A percentile compares a stretch with the other conserved stretches of the same genome.
Conservation (phyloP, 2,113 vertebrate genomes). For the Vidua chalybeata region DNA sequence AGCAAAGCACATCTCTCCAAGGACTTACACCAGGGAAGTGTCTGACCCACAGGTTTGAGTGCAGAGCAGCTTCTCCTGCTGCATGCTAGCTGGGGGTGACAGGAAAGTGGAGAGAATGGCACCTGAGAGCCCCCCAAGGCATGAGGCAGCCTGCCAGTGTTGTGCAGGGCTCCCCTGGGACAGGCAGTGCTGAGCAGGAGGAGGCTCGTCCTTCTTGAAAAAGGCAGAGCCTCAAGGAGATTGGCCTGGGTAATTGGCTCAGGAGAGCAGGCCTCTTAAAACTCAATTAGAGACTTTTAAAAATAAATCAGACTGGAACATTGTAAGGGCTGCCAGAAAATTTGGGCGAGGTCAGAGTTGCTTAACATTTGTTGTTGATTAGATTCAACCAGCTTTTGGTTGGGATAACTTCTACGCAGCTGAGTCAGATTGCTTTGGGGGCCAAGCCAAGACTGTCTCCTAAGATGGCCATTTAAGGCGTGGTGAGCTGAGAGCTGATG, state of each 20-base stretch:
- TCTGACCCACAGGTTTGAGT: background rate
- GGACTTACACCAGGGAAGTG: background rate
- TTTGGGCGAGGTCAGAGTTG: constrained; percentile 50
- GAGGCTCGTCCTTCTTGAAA: background rate
- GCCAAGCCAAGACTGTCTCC: constrained; percentile 29
- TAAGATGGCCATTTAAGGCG: constrained; percentile 50
- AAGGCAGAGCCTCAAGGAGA: background rate
- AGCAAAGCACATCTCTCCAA: background rate
- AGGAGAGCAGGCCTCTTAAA: constrained; percentile 66
- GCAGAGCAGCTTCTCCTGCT: background rate
- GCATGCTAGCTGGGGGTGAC: rapidly evolving
- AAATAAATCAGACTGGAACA: constrained; percentile 67
- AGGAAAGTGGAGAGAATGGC: background rate
- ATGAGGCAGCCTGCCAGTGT: background rate
- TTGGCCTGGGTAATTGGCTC: constrained; percentile 45
- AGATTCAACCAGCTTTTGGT: constrained; percentile 31
- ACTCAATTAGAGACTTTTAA: constrained; percentile 69
- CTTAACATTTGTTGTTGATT: constrained; percentile 34
- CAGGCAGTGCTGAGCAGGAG: background rate
- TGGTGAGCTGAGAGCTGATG: constrained; percentile 23
- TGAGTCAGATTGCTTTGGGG: constrained; percentile 19
- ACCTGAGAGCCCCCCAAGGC: rapidly evolving
- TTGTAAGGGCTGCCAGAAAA: constrained; percentile 40
- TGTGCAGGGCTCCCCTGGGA: background rate
- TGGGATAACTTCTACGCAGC: background rate